These are phyloP conservation scores for Sitta carolinensis DNA, from an alignment of 2,797 vertebrate species.

Conservation along the genomic window DNA sequence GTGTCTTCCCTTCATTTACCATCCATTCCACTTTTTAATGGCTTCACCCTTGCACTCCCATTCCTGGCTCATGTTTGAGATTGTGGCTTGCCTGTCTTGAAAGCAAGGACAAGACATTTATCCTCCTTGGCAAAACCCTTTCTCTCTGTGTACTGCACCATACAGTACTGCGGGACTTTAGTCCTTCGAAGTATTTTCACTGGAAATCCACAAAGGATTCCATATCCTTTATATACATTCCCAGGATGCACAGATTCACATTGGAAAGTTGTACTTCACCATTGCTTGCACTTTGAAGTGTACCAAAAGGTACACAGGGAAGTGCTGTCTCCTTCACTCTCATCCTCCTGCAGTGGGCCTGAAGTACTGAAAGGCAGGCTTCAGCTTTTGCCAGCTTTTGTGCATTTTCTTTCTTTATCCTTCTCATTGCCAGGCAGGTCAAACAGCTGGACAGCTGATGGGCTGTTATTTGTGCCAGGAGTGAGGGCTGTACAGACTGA, in stretches of 20 bases:
- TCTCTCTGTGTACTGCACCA: not conserved
- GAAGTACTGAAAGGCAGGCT: not conserved
- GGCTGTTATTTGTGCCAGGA: not conserved
- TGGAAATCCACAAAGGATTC: not conserved
- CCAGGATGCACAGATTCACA: not conserved
- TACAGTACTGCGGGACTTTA: not conserved
- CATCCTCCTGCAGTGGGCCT: not conserved
- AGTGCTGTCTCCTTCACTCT: not conserved
- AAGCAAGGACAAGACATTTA: not conserved
- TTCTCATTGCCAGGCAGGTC: not conserved
- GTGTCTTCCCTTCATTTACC: not conserved
- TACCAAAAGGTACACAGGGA: not conserved
- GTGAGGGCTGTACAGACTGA: not conserved
- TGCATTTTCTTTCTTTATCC: not conserved
- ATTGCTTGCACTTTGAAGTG: not conserved
- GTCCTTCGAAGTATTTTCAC: not conserved
- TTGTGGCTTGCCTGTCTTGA: not conserved
- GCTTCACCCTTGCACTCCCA: not conserved
- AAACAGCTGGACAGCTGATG: not conserved
- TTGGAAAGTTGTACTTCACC: not conserved
- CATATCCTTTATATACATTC: not conserved
- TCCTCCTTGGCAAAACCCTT: not conserved
- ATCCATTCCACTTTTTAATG: not conserved
- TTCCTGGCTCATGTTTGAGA: not conserved
- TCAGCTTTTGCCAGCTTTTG: not conserved